Base-by-base conservation (phyloP, 2,113 vertebrate genomes). In the human region DNA sequence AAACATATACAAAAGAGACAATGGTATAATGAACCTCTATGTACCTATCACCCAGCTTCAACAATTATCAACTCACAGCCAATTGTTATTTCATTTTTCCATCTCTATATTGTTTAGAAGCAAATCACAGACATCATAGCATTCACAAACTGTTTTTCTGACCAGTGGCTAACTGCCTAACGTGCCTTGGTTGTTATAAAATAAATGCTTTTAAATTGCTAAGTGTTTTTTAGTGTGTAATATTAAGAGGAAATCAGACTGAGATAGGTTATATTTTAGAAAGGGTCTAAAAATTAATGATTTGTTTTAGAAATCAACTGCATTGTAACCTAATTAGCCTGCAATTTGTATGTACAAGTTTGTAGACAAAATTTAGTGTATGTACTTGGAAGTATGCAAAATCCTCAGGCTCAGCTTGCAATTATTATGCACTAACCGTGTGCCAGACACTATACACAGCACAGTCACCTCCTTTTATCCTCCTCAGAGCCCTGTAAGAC, bases 161-260 rank as follows among this genome's bases (percentile, higher is more conserved):
- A 23, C 50, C 43, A 27, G 8, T 86, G 59, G 38, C 50, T 57
- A 32, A n/a, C 22, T 90, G 16, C 50, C 57, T 80, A 30, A 35
- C 3, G 6, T 55, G 70, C 12, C 17, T 81, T 59, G 35, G 1
- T 80, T 73, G 20, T 90, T 66, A 35, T 0, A 45, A 4, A 43
- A 45, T 50, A 81, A 70, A 66, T 82, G 25, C 7, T 86, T 86
- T 91, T 66, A 88, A 52, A 80, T 25, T 64, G 11, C 89, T 89
- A 13, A 16, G 30, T 52, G 35, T 48, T 78, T 55, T 32, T 73
- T 8, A 76, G 66, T n/a, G 38, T 72, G 18, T 13, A 30, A 8
- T 50, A 40, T 57, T 55, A 66, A 82, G 43, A 23, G 8, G 85
- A 75, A 78, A 45, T 38, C 40, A 79, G 55, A 66, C 6, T 20